phyloP scores from a whole-genome alignment of 2,113 vertebrate genomes.

The Thunnus thynnus region DNA sequence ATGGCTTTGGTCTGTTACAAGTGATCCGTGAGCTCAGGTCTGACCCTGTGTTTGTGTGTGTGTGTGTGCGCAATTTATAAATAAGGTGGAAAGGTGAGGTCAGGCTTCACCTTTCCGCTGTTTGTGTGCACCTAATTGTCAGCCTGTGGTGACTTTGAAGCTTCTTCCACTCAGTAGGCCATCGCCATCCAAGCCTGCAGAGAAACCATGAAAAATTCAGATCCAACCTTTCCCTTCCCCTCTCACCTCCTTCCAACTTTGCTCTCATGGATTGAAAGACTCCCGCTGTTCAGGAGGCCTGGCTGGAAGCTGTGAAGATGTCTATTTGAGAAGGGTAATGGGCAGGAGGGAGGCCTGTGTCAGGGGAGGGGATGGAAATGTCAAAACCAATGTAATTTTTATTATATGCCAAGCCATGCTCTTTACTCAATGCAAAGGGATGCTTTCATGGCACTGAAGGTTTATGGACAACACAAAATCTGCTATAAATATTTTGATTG shows the following conservation, averaged over 20 bases:
- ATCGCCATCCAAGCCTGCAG: constrained; percentile 49
- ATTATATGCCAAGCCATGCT: background rate
- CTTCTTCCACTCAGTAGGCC: constrained; percentile 42
- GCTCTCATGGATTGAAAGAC: constrained; percentile 54
- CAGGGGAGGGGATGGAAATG: constrained; percentile 51
- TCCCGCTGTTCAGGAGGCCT: constrained; percentile 67
- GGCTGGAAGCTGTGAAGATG: constrained; percentile 59
- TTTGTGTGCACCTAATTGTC: constrained; percentile 41
- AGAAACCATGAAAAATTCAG: constrained; percentile 85
- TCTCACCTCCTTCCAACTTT: constrained; percentile 44
- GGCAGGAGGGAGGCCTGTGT: constrained; percentile 20
- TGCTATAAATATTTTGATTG: background rate
- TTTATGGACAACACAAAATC: background rate
- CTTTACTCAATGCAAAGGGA: background rate
- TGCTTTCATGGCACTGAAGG: background rate
- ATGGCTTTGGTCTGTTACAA: constrained; percentile 24
- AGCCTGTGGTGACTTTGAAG: constrained; percentile 62
- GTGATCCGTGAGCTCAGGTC: constrained; percentile 4
- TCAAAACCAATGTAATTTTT: constrained; percentile 6
- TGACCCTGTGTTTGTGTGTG: constrained; percentile 5
- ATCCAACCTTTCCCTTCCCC: constrained; percentile 77
- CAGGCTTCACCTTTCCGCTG: constrained; percentile 43
- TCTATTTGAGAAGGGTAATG: constrained; percentile 53
- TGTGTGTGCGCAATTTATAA: constrained; percentile 1
- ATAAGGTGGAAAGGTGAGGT: constrained; percentile 23